phyloP scores from a whole-genome alignment of 2,113 vertebrate genomes.

The Grus americana region DNA sequence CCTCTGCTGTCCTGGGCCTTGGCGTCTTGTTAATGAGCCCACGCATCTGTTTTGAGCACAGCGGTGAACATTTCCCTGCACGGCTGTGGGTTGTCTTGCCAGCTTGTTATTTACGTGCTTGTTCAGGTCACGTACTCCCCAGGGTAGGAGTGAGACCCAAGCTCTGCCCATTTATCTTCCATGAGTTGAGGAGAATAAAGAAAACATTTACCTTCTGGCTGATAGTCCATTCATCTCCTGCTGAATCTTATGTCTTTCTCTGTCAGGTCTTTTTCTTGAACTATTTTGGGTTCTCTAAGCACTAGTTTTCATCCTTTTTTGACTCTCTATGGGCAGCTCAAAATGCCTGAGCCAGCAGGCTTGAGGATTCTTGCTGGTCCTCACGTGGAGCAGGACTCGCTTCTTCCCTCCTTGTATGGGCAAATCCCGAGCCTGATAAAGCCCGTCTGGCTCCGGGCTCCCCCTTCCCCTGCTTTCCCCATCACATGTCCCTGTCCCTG shows the following conservation, averaged over 20 bases:
- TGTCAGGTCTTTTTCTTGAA: constrained; percentile 13
- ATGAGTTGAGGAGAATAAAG: not conserved
- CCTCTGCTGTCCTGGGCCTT: not conserved
- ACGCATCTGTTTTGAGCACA: constrained; percentile 15
- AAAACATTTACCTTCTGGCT: constrained; percentile 49
- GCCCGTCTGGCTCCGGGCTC: not conserved
- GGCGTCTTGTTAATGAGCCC: constrained; percentile 21
- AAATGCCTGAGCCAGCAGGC: not conserved
- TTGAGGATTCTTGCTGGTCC: not conserved
- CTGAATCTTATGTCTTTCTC: not conserved
- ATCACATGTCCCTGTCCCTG: not conserved
- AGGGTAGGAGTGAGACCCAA: not conserved
- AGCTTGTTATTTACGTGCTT: constrained; percentile 16
- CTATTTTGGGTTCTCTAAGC: constrained; percentile 17
- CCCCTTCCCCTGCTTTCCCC: not conserved
- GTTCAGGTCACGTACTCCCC: constrained; percentile 36
- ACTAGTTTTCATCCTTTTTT: constrained; percentile 40
- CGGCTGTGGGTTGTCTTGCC: not conserved
- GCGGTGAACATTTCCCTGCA: not conserved
- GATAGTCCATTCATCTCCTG: not conserved
- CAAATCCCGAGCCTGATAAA: not conserved
- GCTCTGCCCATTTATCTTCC: constrained; percentile 14
- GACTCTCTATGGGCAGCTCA: not conserved
- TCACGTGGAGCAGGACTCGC: not conserved
- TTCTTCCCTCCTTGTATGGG: constrained; percentile 36